Evolutionary conservation across 1,140 invertebrate genomes (phyloP), one percentile per base, ranked within the genome.

Genomic region (Arctopsyche grandis): DNA sequence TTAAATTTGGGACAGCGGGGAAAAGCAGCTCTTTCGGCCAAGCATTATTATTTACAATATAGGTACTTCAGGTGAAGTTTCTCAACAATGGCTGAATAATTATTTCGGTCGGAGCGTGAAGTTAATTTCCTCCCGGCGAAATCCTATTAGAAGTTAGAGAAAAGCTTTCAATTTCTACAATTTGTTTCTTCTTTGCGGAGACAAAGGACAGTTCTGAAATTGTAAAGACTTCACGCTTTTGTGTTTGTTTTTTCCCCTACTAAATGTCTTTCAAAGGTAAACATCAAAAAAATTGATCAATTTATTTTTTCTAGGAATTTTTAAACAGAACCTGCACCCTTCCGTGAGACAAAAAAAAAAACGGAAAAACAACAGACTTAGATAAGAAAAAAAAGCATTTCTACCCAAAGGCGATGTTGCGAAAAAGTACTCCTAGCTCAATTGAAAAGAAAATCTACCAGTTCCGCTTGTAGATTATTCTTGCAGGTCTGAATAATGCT

Each of bases 51-150:
- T 73, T 73, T 73, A 73, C 69, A 73, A 73, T 73, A 73, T 73
- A n/a, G n/a, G n/a, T n/a, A 46, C 69, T 73, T 48, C 69, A 73
- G 69, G 69, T 73, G 69, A 73, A 48, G 26, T 48, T 48, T 73
- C 69, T 21, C 43, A 73, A 75, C 73, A 75, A 75, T 75, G 52
- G 73, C 73, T 48, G 73, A 75, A 75, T 75, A 75, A 78, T 78
- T 69, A 78, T 78, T 78, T 69, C 63, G 63, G 76, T 56, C 24
- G 69, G 29, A 78, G 77, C 77, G 77, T 71, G 77, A 78, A 78
- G 66, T 70, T 78, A 78, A 78, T 78, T 78, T 73, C 77, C 69
- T 78, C 43, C 22, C 58, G 56, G 24, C 74, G 56, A 76, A 76
- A 76, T 76, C 74, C 56, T 63, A 76, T 76, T 63, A 76, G 26